Conservation (phyloP, 2,113 vertebrate species). For the Nothoprocta pentlandii region DNA sequence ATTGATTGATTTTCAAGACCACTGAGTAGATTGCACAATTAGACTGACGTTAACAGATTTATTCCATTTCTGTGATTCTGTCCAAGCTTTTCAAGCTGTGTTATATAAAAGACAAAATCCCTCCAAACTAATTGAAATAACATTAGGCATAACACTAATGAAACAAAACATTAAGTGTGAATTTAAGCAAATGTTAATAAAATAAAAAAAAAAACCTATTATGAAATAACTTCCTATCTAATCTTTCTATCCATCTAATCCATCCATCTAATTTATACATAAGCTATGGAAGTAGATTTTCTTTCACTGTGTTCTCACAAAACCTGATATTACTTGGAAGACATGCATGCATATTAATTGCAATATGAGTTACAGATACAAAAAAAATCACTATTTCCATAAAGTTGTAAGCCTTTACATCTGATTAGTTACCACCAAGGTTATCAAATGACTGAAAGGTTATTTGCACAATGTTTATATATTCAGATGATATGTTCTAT, state of each 20-base stretch:
- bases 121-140: constrained; percentile 35
- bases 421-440: background rate
- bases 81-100: constrained; percentile 30
- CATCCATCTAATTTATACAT: background rate
- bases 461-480: background rate
- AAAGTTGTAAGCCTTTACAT: background rate
- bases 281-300: background rate
- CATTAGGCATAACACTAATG: background rate
- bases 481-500: background rate
- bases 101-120: background rate
- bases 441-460: background rate
- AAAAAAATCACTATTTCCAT: background rate
- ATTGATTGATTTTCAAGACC: constrained; percentile 55
- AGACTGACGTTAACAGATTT: constrained; percentile 39
- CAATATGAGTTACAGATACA: background rate
- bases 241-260: background rate
- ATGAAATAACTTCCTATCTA: background rate
- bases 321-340: background rate
- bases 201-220: background rate
- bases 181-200: constrained; percentile 20
- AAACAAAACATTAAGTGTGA: constrained; percentile 20
- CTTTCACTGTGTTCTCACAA: background rate
- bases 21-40: constrained; percentile 48
- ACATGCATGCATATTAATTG: background rate
- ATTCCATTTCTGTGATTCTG: constrained; percentile 46